Base-by-base conservation (phyloP, 2,797 vertebrate genomes). In the Protosalanx chinensis region DNA sequence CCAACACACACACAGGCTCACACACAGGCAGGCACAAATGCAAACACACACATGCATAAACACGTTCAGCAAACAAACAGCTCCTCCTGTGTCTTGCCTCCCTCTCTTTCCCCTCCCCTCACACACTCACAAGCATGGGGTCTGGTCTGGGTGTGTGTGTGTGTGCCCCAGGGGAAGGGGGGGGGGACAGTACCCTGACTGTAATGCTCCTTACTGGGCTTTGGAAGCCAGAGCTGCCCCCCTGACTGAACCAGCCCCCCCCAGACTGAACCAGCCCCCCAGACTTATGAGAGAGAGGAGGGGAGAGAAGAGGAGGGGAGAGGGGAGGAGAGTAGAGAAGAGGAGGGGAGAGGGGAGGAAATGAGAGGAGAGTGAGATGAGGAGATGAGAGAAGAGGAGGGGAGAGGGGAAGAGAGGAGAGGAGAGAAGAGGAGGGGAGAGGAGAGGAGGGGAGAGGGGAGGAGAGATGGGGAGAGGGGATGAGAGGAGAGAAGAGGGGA, bases 151-250 rank as follows among this genome's bases (percentile, higher is more conserved):
- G 82, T 76, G 71, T 76, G 71, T 63, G 71, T 76, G 71, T 63
- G 32, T 64, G 63, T 46, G 35, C 20, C 6, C 63, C 71, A 27
- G 67, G 58, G 62, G 61, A 20, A 77, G 81, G 35, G 75, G 72
- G 72, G 72, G 73, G 79, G 82, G 76, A 87, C 85, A 88, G 80
- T 84, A 75, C 81, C 71, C 74, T 68, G 79, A 79, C 80, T 87
- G 85, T 88, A 84, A 81, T 81, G 75, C 80, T 84, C 82, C 88
- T 81, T 81, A 80, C 83, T 86, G 76, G 83, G 80, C 84, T 85
- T 64, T 41, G 7, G 70, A 70, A 76, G 71, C 81, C 76, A 59
- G 67, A 78, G 71, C 76, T 82, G 78, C 82, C 85, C 81, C 79
- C 86, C 80, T 80, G 72, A 78, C 65, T 29, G 64, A 32, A 1